Evolutionary conservation across 2,797 vertebrate species (phyloP), one percentile per base, ranked within the genome.

Genomic region (Enteromius anoplus): DNA sequence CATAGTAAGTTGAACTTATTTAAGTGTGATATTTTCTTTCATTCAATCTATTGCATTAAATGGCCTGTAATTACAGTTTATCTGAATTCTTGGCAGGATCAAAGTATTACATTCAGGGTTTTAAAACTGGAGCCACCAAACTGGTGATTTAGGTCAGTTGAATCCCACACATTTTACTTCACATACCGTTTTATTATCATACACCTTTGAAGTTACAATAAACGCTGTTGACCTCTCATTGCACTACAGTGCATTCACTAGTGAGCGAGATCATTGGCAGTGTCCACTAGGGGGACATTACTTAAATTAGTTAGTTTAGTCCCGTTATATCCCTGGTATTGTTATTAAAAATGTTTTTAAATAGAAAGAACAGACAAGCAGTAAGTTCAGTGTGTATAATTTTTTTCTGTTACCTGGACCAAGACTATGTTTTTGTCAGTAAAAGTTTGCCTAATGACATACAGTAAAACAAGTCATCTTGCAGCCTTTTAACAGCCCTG

Each of bases 51-150:
- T 37, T 47, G 32, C 40, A 49, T 51, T 75, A 51, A 51, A 51
- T 60, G 37, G 19, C 19, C 47, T 32, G 32, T 66, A 66, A 53
- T 82, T 65, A 53, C 0, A 53, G 21, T 53, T 66, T 4, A 75
- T 53, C 45, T 40, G 32, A 53, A 51, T 65, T 66, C 32, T 66
- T 75, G 58, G 71, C 60, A 81, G 45, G 70, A 62, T 75, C 34
- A 60, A 71, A 60, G 23, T 23, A 32, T 70, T 73, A 73, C 17
- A 64, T 47, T 47, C 19, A 49, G 12, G 4, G 55, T 34, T 81
- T 81, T 81, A 14, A 40, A 14, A 15, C 69, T 47, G 6, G 45
- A 66, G 51, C 12, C 53, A 42, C 23, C 47, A 51, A 66, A 71
- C 15, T 80, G 21, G 71, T 49, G 62, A 64, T 81, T 73, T 62